phyloP scores from a whole-genome alignment of 2,888 invertebrate species.

The Tachystola acroxantha region DNA sequence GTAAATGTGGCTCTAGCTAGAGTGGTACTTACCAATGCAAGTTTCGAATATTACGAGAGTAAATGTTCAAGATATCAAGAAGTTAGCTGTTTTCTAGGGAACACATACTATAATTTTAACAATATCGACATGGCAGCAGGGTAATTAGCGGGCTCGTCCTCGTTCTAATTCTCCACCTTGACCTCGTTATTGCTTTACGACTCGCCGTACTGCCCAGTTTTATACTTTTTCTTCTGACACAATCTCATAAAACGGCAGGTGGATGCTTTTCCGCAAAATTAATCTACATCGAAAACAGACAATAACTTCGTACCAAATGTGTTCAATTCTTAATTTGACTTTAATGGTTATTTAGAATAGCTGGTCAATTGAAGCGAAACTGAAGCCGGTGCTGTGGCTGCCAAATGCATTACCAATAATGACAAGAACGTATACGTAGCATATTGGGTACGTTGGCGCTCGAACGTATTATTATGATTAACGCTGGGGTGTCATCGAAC shows the following conservation, averaged over 20 bases:
- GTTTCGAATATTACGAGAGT: too few species aligned
- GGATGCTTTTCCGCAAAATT: constrained; percentile 30
- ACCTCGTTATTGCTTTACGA: constrained; percentile 68
- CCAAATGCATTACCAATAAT: constrained; percentile 52
- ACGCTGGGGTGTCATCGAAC: constrained; percentile 46
- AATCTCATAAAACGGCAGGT: constrained; percentile 45
- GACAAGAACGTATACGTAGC: constrained; percentile 36
- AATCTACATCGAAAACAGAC: constrained; percentile 24
- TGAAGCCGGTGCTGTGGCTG: constrained; percentile 30
- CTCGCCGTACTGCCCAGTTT: constrained; percentile 42
- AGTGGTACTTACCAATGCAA: too few species aligned
- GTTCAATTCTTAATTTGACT: constrained; percentile 6
- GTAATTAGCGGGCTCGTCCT: constrained; percentile 65
- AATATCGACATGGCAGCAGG: constrained; percentile 42
- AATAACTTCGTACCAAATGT: constrained; percentile 7
- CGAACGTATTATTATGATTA: constrained; percentile 40
- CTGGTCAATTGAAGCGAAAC: constrained; percentile 19
- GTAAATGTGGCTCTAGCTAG: background rate
- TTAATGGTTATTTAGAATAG: constrained; percentile 25
- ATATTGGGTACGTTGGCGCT: constrained; percentile 30
- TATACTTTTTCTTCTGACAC: constrained; percentile 51
- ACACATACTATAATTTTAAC: constrained; percentile 14
- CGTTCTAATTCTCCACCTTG: constrained; percentile 66
- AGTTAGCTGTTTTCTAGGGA: too few species aligned
- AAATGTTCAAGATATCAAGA: too few species aligned